Percentiles rank a stretch among this genome's conserved stretches.
phyloP scores from a whole-genome alignment of 2,113 vertebrate genomes.

The Sylvilagus bachmani region DNA sequence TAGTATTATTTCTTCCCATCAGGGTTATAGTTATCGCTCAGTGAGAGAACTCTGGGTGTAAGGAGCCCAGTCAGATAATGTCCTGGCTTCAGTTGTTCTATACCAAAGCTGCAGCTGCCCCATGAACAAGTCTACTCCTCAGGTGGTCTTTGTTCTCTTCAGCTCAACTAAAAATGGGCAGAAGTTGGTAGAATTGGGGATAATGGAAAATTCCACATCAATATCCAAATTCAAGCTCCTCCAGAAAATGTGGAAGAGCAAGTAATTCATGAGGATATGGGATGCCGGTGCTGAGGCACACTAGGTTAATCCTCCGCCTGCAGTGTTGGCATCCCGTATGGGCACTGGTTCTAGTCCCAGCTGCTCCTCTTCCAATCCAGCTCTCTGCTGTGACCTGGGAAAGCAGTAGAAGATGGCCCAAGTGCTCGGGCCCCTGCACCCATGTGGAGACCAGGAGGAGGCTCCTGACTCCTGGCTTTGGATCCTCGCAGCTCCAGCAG shows the following conservation, averaged over 20 bases:
- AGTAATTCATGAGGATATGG: not conserved
- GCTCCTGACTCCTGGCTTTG: too few relatives aligned
- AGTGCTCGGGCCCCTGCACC: too few relatives aligned
- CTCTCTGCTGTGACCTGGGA: too few relatives aligned
- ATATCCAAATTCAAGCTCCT: not conserved
- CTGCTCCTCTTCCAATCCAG: too few relatives aligned
- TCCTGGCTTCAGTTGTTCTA: not conserved
- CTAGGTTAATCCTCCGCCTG: too few relatives aligned
- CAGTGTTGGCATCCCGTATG: too few relatives aligned
- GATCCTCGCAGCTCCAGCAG: too few relatives aligned
- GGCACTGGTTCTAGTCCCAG: too few relatives aligned
- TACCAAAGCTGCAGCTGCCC: not conserved
- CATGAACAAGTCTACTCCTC: not conserved
- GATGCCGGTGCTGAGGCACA: too few relatives aligned
- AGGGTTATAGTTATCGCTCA: not conserved
- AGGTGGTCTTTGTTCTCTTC: not conserved
- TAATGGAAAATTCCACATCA: not conserved
- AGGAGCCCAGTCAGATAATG: not conserved
- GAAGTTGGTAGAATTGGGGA: not conserved
- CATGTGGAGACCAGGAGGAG: too few relatives aligned
- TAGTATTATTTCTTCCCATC: not conserved
- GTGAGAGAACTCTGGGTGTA: not conserved
- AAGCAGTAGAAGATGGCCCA: too few relatives aligned
- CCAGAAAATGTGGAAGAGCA: not conserved
- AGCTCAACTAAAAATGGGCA: not conserved